Conservation (phyloP, 1,140 invertebrate species). For the Musca vetustissima region DNA sequence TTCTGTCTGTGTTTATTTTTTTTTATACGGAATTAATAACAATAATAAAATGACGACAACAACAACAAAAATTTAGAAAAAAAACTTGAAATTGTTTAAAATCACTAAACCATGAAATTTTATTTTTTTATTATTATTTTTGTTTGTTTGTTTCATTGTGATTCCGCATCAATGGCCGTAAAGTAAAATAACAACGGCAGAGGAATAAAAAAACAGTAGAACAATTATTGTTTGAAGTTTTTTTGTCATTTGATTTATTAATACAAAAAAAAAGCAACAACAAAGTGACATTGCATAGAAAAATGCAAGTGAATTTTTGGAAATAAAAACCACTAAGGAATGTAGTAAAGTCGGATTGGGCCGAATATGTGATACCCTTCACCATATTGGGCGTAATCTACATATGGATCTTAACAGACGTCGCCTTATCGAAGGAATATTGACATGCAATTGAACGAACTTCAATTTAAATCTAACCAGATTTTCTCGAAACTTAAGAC, state of each 20-base stretch:
- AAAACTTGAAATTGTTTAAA: slow-evolving; percentile 3
- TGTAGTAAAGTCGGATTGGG: too few species aligned
- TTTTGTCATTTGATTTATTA: slow-evolving; percentile 12
- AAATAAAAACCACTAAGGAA: too few species aligned
- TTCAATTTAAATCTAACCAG: too few species aligned
- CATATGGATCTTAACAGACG: too few species aligned
- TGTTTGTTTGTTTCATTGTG: too few species aligned
- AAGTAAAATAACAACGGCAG: neutral
- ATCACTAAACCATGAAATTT: slow-evolving; percentile 20
- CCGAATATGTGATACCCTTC: too few species aligned
- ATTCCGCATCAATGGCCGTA: too few species aligned
- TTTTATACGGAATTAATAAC: slow-evolving; percentile 3
- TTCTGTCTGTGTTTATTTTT: neutral
- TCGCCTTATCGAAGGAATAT: too few species aligned
- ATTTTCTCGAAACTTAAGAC: too few species aligned
- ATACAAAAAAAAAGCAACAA: neutral
- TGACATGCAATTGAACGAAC: too few species aligned
- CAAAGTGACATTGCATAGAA: neutral
- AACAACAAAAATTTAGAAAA: too few species aligned
- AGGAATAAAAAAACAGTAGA: slow-evolving; percentile 1
- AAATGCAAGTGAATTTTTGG: neutral
- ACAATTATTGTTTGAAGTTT: slow-evolving; percentile 9
- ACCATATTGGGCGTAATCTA: too few species aligned
- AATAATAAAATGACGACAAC: neutral
- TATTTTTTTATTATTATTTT: neutral